Base-by-base conservation (phyloP, 2,797 vertebrate species). In the Halcyon badia region DNA sequence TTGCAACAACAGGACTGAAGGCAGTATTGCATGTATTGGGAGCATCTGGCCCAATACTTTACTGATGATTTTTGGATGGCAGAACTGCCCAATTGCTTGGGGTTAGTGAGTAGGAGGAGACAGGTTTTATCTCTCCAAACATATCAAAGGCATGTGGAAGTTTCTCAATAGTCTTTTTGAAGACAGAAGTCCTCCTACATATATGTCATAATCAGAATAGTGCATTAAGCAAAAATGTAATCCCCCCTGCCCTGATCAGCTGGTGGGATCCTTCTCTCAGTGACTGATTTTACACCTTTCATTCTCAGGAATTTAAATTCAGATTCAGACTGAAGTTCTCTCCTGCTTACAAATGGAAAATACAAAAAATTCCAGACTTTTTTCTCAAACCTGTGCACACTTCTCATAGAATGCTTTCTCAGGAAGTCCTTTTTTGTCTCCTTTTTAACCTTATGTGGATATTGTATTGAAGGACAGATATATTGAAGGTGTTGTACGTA, bases 121-220 rank as follows among this genome's bases (percentile, higher is more conserved):
- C 2, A 92, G 92, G 86, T 70, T 88, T 90, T 91, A 95, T 94
- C 95, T 92, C 41, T 83, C 25, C 58, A 89, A 94, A 58, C 8
- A 9, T 68, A 76, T 71, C 30, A 83, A 75, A 61, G n/a, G 25
- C n/a, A 22, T 76, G 66, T 56, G 35, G 62, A 70, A 41, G 24
- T 95, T 96, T 89, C 95, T 79, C 83, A 95, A 82, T 18, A 82
- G 65, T 7, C 62, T 85, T 88, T 88, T 78, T 89, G 58, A 90
- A 96, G 42, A 22, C 12, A 83, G 76, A 81, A 81, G 46, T 41
- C 79, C 44, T 83, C 71, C 51, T 71, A 78, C 5, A 1, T 57
- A 2, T n/a, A 22, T 95, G 70, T 76, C 83, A 41, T 68, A 87
- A 94, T 80, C 65, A 64, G 33, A 66, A 77, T 9, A 89, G 2